Percentiles rank a stretch among this genome's conserved stretches.
These are phyloP conservation scores for Percina caprodes DNA, from an alignment of 2,113 vertebrate genomes.

Conservation along the genomic window DNA sequence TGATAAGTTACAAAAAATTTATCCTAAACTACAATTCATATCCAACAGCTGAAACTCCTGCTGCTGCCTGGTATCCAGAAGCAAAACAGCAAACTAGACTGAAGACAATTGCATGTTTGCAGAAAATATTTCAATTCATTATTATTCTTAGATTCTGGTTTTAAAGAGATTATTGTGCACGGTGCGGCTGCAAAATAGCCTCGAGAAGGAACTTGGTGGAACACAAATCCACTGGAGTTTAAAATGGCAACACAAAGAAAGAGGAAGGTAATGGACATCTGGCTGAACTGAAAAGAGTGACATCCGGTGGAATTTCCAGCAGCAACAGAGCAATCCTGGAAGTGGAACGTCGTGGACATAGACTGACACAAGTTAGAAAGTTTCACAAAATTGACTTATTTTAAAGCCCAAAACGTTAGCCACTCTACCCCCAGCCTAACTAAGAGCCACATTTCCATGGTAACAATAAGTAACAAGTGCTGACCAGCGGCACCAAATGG, in stretches of 20 bases:
- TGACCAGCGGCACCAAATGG: too few species aligned
- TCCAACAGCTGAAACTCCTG: not conserved
- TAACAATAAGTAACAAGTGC: not conserved
- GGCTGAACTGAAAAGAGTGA: too few species aligned
- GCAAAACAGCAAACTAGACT: not conserved
- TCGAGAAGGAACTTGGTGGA: too few species aligned
- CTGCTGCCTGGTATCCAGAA: not conserved
- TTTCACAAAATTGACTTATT: not conserved
- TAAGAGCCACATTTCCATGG: not conserved
- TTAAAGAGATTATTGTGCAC: not conserved
- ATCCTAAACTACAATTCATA: not conserved
- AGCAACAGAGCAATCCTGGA: too few species aligned
- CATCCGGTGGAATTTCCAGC: too few species aligned
- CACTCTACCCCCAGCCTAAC: not conserved
- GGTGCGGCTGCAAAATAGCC: too few species aligned
- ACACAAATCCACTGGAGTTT: too few species aligned
- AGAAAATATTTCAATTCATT: not conserved
- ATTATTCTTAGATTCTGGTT: not conserved
- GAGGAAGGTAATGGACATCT: too few species aligned
- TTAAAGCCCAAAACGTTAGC: not conserved
- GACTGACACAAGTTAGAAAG: not conserved
- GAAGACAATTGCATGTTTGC: not conserved
- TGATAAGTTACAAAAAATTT: constrained; percentile 3
- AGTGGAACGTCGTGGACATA: too few species aligned
- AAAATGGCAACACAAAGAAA: too few species aligned